Conservation (phyloP, 2,888 invertebrate genomes). For the Drosophila merina region DNA sequence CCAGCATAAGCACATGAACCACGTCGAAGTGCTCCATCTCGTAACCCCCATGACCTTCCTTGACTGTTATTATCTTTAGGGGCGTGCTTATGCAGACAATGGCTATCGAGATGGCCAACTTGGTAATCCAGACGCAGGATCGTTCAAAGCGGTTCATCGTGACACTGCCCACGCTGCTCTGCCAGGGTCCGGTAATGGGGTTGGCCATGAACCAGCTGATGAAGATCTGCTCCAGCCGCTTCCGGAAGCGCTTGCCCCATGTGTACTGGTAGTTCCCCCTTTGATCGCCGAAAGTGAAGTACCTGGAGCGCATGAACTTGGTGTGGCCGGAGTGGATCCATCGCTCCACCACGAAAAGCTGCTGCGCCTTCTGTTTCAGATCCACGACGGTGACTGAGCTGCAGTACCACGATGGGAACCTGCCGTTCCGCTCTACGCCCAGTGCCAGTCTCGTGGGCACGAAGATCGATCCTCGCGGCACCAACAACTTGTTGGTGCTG, state of each 20-base stretch:
- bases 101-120: constrained; percentile 10
- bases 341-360: constrained; percentile 27
- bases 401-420: constrained; percentile 49
- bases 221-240: constrained; percentile 6
- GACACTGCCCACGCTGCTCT: constrained; percentile 5
- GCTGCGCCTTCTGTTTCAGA: constrained; percentile 6
- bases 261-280: not conserved
- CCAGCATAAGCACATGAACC: not conserved
- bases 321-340: constrained; percentile 31
- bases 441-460: constrained; percentile 44
- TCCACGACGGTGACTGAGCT: constrained; percentile 28
- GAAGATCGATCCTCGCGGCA: constrained; percentile 6
- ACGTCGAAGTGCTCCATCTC: not conserved
- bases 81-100: constrained; percentile 14
- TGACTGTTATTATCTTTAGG: not conserved
- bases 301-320: constrained; percentile 18
- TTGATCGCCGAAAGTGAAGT: not conserved
- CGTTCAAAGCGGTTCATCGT: constrained; percentile 43
- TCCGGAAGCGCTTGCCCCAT: constrained; percentile 23
- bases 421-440: constrained; percentile 21
- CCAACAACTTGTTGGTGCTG: constrained; percentile 14
- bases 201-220: constrained; percentile 33
- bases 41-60: not conserved
- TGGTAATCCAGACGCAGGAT: constrained; percentile 36
- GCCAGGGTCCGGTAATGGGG: constrained; percentile 41